Evolutionary conservation across 2,797 vertebrate genomes (phyloP), one percentile per base, ranked within the genome.

Genomic region (Gambusia yucatana): DNA sequence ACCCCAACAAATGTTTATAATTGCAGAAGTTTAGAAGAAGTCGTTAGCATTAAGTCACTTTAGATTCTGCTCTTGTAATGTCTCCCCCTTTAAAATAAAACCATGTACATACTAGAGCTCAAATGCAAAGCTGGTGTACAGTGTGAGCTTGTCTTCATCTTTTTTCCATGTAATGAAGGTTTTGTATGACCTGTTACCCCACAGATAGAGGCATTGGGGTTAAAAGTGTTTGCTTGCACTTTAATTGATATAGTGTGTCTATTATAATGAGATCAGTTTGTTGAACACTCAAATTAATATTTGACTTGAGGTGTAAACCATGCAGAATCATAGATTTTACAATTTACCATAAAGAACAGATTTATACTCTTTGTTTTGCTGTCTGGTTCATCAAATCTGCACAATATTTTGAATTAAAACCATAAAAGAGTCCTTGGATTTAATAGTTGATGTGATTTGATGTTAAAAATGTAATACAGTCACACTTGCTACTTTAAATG

Each of bases 211-310:
- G 7, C 28, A 20, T 16, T 70, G 28, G 36, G 57, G 48, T 44
- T 63, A 13, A 39, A 14, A 33, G 46, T 30, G 39, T 75, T 81
- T 79, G 44, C 33, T 43, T 79, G 9, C 30, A 44, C 75, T 76
- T 87, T 17, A 55, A 17, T 75, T 73, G 28, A 65, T 46, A 46
- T 46, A 3, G 59, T 57, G 28, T 81, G 69, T 52, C 74, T 84
- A 83, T 77, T 50, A 33, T 50, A 6, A 28, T n/a, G 25, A n/a
- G 4, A 70, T 46, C n/a, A 25, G 4, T 46, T 44, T 69, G 17
- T 36, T 39, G 22, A 70, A 71, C 13, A 28, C 13, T 13, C 10
- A 71, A 71, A 14, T 44, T 14, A 28, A 44, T 70, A 52, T n/a
- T n/a, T 74, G 50, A 55, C 22, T 28, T 28, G 11, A 55, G 50